These are phyloP conservation scores for Theocolax elegans DNA, from an alignment of 1,140 invertebrate genomes.

Conservation along the genomic window DNA sequence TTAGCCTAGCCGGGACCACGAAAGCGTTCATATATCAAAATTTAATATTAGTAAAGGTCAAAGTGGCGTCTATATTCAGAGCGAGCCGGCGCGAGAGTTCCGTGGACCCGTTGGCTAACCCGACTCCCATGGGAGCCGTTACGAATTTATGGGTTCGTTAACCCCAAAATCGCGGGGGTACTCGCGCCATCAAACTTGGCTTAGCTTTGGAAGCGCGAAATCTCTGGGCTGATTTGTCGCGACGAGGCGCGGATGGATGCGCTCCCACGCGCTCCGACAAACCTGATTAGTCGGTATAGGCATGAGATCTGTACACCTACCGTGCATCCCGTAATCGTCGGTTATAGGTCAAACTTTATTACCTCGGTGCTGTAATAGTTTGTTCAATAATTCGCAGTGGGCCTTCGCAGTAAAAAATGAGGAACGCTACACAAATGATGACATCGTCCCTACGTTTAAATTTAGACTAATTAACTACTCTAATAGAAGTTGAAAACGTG, in stretches of 20 bases:
- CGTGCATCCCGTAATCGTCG: too few species aligned
- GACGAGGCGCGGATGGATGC: not conserved
- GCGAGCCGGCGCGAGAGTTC: not conserved
- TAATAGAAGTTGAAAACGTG: too few species aligned
- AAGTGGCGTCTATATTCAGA: slow-evolving; percentile 4
- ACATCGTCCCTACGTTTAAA: too few species aligned
- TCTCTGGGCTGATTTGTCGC: slow-evolving; percentile 24
- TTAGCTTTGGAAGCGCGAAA: not conserved
- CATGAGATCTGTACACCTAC: too few species aligned
- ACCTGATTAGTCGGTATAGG: too few species aligned
- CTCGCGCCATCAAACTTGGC: slow-evolving; percentile 24
- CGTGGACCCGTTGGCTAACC: not conserved
- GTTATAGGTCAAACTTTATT: too few species aligned
- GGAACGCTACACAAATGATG: too few species aligned
- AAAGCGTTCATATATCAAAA: slow-evolving; percentile 6
- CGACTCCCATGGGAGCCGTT: slow-evolving; percentile 3
- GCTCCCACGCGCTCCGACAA: not conserved
- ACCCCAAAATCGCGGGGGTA: not conserved
- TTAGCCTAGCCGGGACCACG: not conserved
- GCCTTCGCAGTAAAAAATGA: too few species aligned
- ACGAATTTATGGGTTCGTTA: slow-evolving; percentile 25
- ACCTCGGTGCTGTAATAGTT: too few species aligned
- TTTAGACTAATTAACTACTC: too few species aligned
- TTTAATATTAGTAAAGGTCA: slow-evolving; percentile 23
- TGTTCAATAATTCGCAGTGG: too few species aligned